phyloP scores from a whole-genome alignment of 1,140 invertebrate genomes.

The Scaptomyza graminum region DNA sequence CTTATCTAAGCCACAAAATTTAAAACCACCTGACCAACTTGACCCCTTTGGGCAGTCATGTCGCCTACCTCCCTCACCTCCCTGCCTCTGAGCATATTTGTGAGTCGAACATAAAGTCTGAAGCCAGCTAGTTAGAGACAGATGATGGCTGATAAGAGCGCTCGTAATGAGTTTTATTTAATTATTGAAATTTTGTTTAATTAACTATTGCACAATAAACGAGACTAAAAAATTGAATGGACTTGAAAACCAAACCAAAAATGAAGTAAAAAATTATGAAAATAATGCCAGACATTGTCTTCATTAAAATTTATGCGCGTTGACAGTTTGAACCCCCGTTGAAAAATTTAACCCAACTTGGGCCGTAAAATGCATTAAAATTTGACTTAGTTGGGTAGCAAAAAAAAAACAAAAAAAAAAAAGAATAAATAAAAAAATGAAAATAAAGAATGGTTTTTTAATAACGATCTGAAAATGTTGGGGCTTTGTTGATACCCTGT shows the following conservation, averaged over 20 bases:
- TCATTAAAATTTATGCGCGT: conserved; percentile 76
- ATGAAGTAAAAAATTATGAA: conserved; percentile 56
- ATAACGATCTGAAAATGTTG: conserved; percentile 1
- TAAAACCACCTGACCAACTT: conserved; percentile 45
- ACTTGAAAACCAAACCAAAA: conserved; percentile 28
- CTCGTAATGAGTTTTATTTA: conserved; percentile 76
- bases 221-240: not conserved
- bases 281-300: conserved; percentile 62
- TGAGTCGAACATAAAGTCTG: conserved; percentile 53
- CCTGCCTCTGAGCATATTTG: conserved; percentile 52
- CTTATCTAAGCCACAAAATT: conserved; percentile 30
- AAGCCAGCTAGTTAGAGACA: conserved; percentile 37
- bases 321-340: conserved; percentile 72
- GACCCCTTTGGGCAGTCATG: not conserved
- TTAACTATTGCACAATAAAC: conserved; percentile 72
- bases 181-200: conserved; percentile 75
- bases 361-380: conserved; percentile 73
- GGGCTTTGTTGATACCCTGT: conserved; percentile 14
- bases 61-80: not conserved
- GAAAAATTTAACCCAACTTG: conserved; percentile 68
- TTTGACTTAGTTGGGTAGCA: conserved; percentile 41
- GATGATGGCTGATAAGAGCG: conserved; percentile 55
- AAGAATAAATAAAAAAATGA: not conserved
- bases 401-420: conserved; percentile 7
- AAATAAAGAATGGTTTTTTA: conserved; percentile 13